Conservation (phyloP, 2,797 vertebrate genomes). For the Steatocranus sp. region DNA sequence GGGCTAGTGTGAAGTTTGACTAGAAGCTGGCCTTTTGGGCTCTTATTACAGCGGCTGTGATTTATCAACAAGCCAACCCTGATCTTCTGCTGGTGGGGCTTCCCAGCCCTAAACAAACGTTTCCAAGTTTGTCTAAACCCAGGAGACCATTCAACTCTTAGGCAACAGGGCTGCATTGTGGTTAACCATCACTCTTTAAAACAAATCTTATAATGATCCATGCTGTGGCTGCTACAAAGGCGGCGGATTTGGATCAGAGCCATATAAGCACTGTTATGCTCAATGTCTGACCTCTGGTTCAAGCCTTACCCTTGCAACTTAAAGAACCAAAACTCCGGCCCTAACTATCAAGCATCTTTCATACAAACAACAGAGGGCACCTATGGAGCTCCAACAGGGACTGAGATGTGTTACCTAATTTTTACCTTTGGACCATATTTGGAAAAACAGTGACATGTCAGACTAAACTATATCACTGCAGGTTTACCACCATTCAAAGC, state of each 20-base stretch:
- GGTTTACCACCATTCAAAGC: slow-evolving; percentile 1
- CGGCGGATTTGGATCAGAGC: slow-evolving; percentile 27
- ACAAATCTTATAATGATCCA: slow-evolving; percentile 63
- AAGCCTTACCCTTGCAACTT: not conserved
- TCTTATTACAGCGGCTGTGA: slow-evolving; percentile 45
- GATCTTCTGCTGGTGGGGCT: slow-evolving; percentile 11
- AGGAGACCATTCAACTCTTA: slow-evolving; percentile 45
- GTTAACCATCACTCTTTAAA: slow-evolving; percentile 62
- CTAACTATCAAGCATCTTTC: not conserved
- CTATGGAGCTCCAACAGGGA: not conserved
- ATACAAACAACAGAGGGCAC: not conserved
- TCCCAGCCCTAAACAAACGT: slow-evolving; percentile 24
- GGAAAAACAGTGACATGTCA: not conserved
- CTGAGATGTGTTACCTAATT: not conserved
- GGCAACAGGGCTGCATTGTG: slow-evolving; percentile 49
- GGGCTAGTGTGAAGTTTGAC: slow-evolving; percentile 19
- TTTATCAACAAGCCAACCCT: slow-evolving; percentile 51
- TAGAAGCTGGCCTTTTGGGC: slow-evolving; percentile 6
- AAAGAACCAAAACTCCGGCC: not conserved
- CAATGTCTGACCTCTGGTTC: slow-evolving; percentile 7
- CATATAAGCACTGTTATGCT: slow-evolving; percentile 15
- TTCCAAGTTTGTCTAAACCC: slow-evolving; percentile 36
- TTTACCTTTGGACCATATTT: not conserved
- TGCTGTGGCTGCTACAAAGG: slow-evolving; percentile 31
- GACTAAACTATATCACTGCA: not conserved